Evolutionary conservation across 2,888 invertebrate species (phyloP).

Genomic region (Andrena fulva): DNA sequence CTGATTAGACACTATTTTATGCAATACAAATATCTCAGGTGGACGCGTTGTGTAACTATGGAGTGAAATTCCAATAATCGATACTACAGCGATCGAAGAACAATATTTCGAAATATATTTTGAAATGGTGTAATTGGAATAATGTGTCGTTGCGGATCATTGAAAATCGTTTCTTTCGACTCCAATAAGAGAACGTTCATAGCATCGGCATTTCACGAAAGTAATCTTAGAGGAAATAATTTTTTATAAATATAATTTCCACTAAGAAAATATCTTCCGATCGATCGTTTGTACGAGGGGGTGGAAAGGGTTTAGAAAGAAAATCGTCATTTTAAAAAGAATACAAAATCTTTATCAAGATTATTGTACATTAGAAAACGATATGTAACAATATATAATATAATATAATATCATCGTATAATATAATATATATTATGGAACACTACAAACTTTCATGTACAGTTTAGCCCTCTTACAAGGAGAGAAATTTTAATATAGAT

Average conservation of each 20-base stretch:
- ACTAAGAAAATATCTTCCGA: not conserved
- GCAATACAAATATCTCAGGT: no score
- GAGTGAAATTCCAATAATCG: no score
- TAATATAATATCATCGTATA: slow-evolving; percentile 4
- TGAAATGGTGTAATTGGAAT: not conserved
- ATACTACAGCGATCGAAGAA: not conserved
- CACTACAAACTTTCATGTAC: slow-evolving; percentile 46
- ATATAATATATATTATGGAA: slow-evolving; percentile 46
- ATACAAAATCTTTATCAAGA: slow-evolving; percentile 81
- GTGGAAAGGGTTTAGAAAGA: slow-evolving; percentile 2
- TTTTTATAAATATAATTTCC: slow-evolving; percentile 9
- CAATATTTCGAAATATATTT: not conserved
- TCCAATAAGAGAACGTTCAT: not conserved
- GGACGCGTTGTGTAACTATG: no score
- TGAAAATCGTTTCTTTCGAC: not conserved
- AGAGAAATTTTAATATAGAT: slow-evolving; percentile 15
- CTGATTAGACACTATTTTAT: no score
- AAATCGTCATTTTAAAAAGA: slow-evolving; percentile 75
- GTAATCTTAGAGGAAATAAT: not conserved
- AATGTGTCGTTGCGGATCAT: not conserved
- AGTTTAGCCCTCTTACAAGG: slow-evolving; percentile 38
- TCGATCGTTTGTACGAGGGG: not conserved
- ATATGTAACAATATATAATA: slow-evolving; percentile 8
- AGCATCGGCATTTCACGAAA: not conserved
- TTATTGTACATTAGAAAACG: slow-evolving; percentile 67